Percentiles rank a stretch among this genome's conserved stretches.
Conservation (phyloP, 2,888 invertebrate genomes). For the Aporophyla lueneburgensis region DNA sequence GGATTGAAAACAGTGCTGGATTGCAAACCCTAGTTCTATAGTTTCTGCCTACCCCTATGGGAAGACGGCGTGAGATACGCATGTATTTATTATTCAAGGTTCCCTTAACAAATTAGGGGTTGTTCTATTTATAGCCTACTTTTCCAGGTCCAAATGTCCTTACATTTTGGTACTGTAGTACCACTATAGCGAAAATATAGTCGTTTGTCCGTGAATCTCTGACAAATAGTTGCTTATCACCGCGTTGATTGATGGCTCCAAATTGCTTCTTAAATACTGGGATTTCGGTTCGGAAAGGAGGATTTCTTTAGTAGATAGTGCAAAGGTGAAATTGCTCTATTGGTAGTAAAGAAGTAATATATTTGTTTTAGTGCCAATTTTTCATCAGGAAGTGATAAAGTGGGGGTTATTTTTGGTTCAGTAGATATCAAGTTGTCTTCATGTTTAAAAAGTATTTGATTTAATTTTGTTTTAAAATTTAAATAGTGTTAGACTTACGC, state of each 20-base stretch:
- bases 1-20: too few species aligned
- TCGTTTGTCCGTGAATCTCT: conserved; percentile 33
- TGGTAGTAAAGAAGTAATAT: not conserved
- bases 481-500: not conserved
- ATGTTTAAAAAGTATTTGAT: not conserved
- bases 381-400: not conserved
- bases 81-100: not conserved
- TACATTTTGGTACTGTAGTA: conserved; percentile 9
- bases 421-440: not conserved
- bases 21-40: too few species aligned
- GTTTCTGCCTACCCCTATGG: too few species aligned
- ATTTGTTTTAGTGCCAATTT: not conserved
- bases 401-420: not conserved
- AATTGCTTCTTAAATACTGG: conserved; percentile 64
- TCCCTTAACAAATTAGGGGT: not conserved
- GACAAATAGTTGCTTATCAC: conserved; percentile 53
- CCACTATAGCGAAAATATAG: conserved; percentile 2
- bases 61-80: too few species aligned
- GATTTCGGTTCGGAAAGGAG: conserved; percentile 1
- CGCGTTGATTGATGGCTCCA: conserved; percentile 57
- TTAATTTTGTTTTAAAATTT: not conserved
- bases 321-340: not conserved
- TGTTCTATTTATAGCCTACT: too few species aligned
- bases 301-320: not conserved
- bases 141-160: conserved; percentile 22